These are phyloP conservation scores for Synaphobranchus kaupii DNA, from an alignment of 2,797 vertebrate species.

Conservation along the genomic window DNA sequence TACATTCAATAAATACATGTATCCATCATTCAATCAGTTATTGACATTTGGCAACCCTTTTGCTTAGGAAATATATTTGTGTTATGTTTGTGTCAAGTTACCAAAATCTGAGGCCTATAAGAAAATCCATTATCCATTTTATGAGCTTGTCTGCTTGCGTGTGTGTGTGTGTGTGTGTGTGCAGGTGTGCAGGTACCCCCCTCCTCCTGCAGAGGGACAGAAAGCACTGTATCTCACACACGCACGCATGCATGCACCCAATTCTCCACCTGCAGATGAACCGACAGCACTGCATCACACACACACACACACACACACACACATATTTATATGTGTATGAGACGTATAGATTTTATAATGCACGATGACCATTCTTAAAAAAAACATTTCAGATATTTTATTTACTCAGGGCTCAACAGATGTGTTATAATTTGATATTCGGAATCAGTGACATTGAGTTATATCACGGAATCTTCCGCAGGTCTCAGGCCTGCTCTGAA, in stretches of 20 bases:
- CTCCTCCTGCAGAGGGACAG: no score
- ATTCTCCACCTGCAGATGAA: no score
- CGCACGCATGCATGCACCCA: neutral
- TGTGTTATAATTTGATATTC: constrained; percentile 14
- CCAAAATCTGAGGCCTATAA: no score
- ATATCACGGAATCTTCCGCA: constrained; percentile 34
- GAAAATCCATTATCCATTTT: no score
- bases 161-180: no score
- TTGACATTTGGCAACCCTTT: neutral
- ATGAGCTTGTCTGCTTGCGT: no score
- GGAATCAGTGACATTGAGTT: constrained; percentile 17
- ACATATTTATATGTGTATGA: neutral
- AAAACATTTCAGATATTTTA: constrained; percentile 37
- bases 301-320: neutral
- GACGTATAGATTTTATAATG: constrained; percentile 12
- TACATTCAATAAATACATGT: neutral
- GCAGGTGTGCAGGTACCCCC: no score
- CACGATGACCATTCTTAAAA: constrained; percentile 15
- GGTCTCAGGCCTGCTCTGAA: constrained; percentile 44
- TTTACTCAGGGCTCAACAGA: constrained; percentile 31
- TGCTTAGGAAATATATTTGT: no score
- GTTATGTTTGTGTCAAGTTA: no score
- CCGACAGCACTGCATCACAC: neutral
- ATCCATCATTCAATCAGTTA: neutral
- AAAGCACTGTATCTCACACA: neutral